Evolutionary conservation across 2,888 invertebrate genomes (phyloP).

Genomic region (Crematogaster levior): DNA sequence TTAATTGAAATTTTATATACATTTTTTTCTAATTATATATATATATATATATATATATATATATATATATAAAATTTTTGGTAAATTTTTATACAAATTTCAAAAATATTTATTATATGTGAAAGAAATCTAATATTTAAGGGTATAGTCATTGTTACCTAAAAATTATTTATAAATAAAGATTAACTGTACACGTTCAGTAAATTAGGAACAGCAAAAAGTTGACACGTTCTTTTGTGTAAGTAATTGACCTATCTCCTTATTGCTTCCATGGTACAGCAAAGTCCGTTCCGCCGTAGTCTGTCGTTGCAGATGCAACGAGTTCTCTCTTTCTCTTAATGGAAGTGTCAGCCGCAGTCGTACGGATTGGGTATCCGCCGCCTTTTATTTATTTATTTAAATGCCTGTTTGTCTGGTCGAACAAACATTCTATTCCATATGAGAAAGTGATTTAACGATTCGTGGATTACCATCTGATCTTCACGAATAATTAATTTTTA

Average conservation of each 20-base stretch:
- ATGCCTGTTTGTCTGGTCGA: not conserved
- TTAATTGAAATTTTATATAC: not conserved
- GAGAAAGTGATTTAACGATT: not conserved
- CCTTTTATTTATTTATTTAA: constrained; percentile 59
- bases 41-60: too few relatives aligned
- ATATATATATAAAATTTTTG: too few relatives aligned
- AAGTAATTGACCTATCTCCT: constrained; percentile 29
- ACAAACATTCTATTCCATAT: not conserved
- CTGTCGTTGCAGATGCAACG: constrained; percentile 64
- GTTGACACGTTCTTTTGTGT: not conserved
- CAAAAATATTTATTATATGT: not conserved
- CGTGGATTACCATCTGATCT: not conserved
- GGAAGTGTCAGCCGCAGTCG: constrained; percentile 75
- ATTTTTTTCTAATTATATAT: not conserved
- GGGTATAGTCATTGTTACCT: not conserved
- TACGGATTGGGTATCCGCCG: constrained; percentile 47
- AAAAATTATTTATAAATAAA: constrained; percentile 3
- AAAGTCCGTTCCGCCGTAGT: constrained; percentile 31
- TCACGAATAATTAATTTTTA: not conserved
- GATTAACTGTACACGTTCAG: not conserved
- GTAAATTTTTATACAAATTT: not conserved
- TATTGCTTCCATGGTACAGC: not conserved
- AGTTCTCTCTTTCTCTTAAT: constrained; percentile 67
- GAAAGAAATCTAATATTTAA: not conserved
- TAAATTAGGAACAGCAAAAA: constrained; percentile 17